phyloP scores from a whole-genome alignment of 2,113 vertebrate genomes.

The Anhinga anhinga region DNA sequence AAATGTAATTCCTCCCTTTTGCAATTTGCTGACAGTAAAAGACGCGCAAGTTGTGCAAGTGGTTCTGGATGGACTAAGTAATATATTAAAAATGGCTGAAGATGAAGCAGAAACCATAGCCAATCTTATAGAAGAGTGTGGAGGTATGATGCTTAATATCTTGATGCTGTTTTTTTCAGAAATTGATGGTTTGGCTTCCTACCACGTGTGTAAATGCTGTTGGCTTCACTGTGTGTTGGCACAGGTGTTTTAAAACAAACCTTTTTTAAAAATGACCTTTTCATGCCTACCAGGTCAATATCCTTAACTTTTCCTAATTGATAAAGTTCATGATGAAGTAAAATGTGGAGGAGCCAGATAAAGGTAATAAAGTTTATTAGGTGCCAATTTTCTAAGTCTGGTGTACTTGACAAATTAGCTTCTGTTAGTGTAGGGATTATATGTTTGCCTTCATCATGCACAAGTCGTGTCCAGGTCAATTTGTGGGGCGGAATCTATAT shows the following conservation, averaged over 20 bases:
- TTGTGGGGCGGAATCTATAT: not conserved
- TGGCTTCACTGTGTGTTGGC: not conserved
- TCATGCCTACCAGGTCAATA: rapidly evolving
- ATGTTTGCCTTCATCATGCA: not conserved
- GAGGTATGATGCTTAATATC: conserved; percentile 75
- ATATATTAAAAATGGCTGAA: conserved; percentile 99
- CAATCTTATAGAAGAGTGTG: conserved; percentile 98
- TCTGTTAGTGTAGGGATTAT: not conserved
- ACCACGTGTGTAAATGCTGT: rapidly evolving
- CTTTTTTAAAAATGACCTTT: not conserved
- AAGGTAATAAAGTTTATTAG: not conserved
- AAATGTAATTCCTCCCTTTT: conserved; percentile 98
- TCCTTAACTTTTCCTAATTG: not conserved
- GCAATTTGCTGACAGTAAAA: conserved; percentile 97
- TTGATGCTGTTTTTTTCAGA: not conserved
- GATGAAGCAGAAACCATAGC: conserved; percentile 97
- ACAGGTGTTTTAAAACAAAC: not conserved
- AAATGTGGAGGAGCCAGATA: not conserved
- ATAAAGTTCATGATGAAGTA: not conserved
- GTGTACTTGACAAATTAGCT: not conserved
- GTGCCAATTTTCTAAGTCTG: not conserved
- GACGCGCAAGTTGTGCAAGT: conserved; percentile 98
- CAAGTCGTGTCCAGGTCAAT: not conserved
- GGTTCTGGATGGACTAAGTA: conserved; percentile 97
- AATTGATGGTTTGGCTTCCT: not conserved